Conservation (phyloP, 2,888 invertebrate species). For the Deilephila porcellus region DNA sequence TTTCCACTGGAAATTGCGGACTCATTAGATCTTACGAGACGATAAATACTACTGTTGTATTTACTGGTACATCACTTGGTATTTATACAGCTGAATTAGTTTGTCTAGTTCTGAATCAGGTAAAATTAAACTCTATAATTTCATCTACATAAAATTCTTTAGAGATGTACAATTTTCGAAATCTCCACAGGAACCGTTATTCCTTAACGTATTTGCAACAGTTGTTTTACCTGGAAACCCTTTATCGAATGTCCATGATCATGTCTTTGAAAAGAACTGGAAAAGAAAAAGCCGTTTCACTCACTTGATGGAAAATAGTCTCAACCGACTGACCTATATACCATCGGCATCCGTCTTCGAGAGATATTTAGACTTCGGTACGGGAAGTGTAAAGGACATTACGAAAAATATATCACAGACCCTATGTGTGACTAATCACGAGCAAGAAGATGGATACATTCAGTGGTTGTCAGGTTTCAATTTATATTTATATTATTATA, state of each 20-base stretch:
- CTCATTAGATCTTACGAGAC: constrained; percentile 73
- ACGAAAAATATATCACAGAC: constrained; percentile 77
- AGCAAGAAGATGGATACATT: constrained; percentile 69
- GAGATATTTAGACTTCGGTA: constrained; percentile 74
- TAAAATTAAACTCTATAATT: constrained; percentile 40
- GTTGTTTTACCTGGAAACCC: constrained; percentile 67
- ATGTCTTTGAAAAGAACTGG: constrained; percentile 65
- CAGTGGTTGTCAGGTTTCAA: constrained; percentile 75
- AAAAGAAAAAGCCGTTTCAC: constrained; percentile 60
- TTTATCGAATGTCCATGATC: constrained; percentile 61
- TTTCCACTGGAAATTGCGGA: constrained; percentile 76
- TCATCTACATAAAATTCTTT: too few species aligned
- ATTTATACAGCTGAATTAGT: constrained; percentile 73
- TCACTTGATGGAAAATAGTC: constrained; percentile 77
- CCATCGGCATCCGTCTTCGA: constrained; percentile 75
- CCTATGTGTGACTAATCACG: constrained; percentile 76
- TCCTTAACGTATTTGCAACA: constrained; percentile 65
- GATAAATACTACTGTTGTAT: constrained; percentile 65
- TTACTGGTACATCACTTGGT: constrained; percentile 70
- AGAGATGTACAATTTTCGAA: constrained; percentile 20
- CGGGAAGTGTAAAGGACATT: constrained; percentile 65
- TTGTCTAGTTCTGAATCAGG: constrained; percentile 77
- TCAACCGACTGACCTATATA: constrained; percentile 65
- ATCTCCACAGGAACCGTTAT: constrained; percentile 68
- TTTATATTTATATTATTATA: constrained; percentile 41